These are phyloP conservation scores for Atractosteus spatula DNA, from an alignment of 2,113 vertebrate species.

Conservation along the genomic window DNA sequence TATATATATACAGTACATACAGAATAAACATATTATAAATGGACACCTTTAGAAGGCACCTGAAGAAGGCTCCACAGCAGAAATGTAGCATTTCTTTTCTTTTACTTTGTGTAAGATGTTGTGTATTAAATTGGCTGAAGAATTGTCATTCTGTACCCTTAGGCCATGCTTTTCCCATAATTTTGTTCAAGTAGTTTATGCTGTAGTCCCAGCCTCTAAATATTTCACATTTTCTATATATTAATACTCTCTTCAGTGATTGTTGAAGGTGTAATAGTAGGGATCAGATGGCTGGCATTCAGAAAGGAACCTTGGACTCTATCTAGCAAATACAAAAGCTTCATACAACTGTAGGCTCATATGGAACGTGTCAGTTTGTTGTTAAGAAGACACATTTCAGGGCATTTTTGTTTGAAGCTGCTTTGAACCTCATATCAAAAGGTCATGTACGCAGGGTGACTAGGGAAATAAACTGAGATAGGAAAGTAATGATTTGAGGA, in stretches of 20 bases:
- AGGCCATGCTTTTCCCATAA: no score
- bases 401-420: constrained; percentile 41
- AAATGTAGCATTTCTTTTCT: no score
- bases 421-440: constrained; percentile 30
- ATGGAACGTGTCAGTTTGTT: constrained; percentile 21
- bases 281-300: background rate
- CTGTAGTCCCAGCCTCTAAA: background rate
- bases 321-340: background rate
- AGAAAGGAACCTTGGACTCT: background rate
- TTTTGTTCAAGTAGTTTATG: background rate
- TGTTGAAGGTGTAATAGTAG: background rate
- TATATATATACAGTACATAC: no score
- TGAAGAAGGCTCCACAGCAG: no score
- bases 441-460: constrained; percentile 23
- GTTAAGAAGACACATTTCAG: constrained; percentile 17
- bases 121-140: no score
- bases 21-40: no score
- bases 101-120: no score
- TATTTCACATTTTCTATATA: background rate
- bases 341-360: constrained; percentile 10
- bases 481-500: background rate
- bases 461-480: constrained; percentile 24
- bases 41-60: no score
- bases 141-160: no score
- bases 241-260: background rate